Conservation (phyloP, 1,140 invertebrate species). For the Andrena cerasifolii region DNA sequence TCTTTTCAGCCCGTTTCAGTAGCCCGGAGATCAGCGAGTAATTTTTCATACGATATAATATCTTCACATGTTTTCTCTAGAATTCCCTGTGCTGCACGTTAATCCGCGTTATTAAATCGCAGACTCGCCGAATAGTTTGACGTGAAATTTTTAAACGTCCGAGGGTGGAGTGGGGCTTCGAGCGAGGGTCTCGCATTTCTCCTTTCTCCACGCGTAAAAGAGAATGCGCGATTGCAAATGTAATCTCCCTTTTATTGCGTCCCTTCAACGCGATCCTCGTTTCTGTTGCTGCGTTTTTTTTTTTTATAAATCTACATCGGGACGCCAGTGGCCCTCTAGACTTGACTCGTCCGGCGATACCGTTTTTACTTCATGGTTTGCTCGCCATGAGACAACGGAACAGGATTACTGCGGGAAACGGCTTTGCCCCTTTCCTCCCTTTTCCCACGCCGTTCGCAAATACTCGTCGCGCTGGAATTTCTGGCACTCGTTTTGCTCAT, state of each 20-base stretch:
- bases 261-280: background rate
- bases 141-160: background rate
- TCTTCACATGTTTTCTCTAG: background rate
- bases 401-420: conserved; percentile 11
- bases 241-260: conserved; percentile 32
- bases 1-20: too few relatives aligned
- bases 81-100: too few relatives aligned
- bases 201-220: background rate
- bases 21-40: too few relatives aligned
- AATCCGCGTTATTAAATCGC: conserved; percentile 4
- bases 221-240: conserved; percentile 10
- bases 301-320: conserved; percentile 5
- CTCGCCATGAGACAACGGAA: background rate
- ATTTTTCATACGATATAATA: too few relatives aligned
- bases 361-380: background rate
- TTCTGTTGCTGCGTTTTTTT: background rate
- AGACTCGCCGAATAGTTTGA: background rate
- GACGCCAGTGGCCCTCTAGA: background rate
- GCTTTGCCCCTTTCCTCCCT: conserved; percentile 14
- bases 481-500: conserved; percentile 26
- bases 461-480: conserved; percentile 30
- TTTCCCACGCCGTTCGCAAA: conserved; percentile 27
- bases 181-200: background rate
- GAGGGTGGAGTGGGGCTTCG: background rate
- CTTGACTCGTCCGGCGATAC: background rate